A percentile compares a stretch with the other conserved stretches of the same genome.
These are phyloP conservation scores for Nomada hirtipes DNA, from an alignment of 2,888 invertebrate genomes.

Conservation along the genomic window DNA sequence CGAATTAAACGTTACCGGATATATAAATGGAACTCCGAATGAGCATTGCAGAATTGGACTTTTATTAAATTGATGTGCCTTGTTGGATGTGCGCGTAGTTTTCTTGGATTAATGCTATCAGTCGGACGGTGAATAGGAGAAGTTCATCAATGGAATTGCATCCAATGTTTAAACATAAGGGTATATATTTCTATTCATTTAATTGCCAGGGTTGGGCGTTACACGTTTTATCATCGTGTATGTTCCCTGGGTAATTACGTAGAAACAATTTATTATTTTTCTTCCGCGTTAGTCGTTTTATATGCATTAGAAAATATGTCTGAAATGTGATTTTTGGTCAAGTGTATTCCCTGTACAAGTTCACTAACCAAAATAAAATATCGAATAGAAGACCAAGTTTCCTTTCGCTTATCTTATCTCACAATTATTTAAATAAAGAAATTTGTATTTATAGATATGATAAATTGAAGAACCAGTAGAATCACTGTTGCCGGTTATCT, in stretches of 20 bases:
- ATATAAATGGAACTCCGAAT: too few relatives aligned
- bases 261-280: background rate
- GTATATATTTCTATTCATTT: background rate
- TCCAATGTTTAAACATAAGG: background rate
- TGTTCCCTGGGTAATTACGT: background rate
- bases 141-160: background rate
- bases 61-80: too few relatives aligned
- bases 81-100: too few relatives aligned
- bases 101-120: background rate
- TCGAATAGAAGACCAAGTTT: too few relatives aligned
- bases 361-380: background rate
- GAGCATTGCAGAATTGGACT: too few relatives aligned
- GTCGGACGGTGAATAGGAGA: background rate
- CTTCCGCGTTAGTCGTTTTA: background rate
- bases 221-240: background rate
- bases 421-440: too few relatives aligned
- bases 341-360: background rate
- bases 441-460: too few relatives aligned
- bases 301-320: background rate
- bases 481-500: too few relatives aligned
- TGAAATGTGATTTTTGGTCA: background rate
- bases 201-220: constrained; percentile 12
- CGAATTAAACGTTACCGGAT: too few relatives aligned
- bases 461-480: too few relatives aligned
- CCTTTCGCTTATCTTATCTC: too few relatives aligned